Percentiles rank a stretch among this genome's conserved stretches.
Conservation (phyloP, 2,888 invertebrate genomes). For the Dorcus parallelipipedus region DNA sequence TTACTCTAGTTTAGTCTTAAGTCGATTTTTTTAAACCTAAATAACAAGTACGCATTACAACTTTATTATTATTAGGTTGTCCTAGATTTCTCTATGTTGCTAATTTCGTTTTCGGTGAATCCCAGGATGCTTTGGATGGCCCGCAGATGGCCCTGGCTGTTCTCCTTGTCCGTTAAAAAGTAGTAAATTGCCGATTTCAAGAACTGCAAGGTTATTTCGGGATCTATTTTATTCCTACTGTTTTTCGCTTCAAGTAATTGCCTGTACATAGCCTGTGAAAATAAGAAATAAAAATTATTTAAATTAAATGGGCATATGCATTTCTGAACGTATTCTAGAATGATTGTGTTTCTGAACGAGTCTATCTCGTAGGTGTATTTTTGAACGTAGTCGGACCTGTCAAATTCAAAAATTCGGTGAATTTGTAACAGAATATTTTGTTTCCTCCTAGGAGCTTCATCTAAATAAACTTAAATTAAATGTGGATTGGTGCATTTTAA, state of each 20-base stretch:
- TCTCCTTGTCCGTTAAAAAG: conserved; percentile 86
- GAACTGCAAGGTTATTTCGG: conserved; percentile 89
- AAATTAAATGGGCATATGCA: not conserved
- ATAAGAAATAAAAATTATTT: not conserved
- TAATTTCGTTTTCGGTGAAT: conserved; percentile 77
- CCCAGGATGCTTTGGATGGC: conserved; percentile 91
- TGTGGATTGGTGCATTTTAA: too few species aligned
- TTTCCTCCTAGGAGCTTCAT: too few species aligned
- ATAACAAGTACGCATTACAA: too few species aligned
- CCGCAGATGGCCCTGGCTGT: conserved; percentile 81
- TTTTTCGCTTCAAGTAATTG: conserved; percentile 75
- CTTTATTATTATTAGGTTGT: conserved; percentile 37
- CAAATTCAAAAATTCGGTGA: too few species aligned
- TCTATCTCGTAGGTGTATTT: too few species aligned
- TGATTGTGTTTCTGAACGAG: too few species aligned
- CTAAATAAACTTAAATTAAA: too few species aligned
- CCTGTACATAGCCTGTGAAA: conserved; percentile 74
- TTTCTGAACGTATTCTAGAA: too few species aligned
- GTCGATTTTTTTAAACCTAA: too few species aligned
- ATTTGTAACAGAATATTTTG: too few species aligned
- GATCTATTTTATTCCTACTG: conserved; percentile 72
- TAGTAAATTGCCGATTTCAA: conserved; percentile 91
- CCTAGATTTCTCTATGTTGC: conserved; percentile 72
- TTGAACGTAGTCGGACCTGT: too few species aligned
- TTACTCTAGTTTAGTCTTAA: too few species aligned